Percentiles rank a stretch among this genome's conserved stretches.
phyloP scores from a whole-genome alignment of 2,797 vertebrate species.

The Buphagus erythrorhynchus region DNA sequence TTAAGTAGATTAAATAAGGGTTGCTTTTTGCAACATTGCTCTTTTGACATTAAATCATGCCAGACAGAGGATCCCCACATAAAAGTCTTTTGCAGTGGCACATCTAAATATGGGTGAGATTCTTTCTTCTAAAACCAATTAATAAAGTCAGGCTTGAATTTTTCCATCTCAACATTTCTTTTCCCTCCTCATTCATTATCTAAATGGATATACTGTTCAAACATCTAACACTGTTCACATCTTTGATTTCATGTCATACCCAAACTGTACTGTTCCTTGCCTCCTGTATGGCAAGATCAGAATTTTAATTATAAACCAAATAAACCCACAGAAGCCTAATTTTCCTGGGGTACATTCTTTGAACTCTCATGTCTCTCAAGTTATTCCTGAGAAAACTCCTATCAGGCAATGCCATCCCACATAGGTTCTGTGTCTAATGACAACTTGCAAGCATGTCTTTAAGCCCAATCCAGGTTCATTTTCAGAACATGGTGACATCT shows the following conservation, averaged over 20 bases:
- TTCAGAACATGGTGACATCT: not conserved
- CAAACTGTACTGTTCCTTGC: not conserved
- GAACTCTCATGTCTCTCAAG: not conserved
- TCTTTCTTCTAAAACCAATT: not conserved
- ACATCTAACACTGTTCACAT: not conserved
- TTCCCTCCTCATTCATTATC: not conserved
- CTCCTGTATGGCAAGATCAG: not conserved
- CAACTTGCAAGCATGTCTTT: not conserved
- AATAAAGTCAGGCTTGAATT: not conserved
- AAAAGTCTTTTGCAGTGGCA: not conserved
- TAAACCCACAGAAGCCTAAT: not conserved
- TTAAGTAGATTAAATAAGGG: not conserved
- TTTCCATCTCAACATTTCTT: not conserved
- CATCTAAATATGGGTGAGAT: not conserved
- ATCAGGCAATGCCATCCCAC: not conserved
- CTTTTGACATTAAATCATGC: not conserved
- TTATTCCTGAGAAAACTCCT: not conserved
- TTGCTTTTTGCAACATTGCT: not conserved
- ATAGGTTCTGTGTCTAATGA: not conserved
- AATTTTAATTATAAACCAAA: not conserved
- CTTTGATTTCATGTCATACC: not conserved
- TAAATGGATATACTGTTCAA: not conserved
- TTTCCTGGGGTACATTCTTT: not conserved
- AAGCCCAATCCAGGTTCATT: not conserved
- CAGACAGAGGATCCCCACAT: not conserved